Conservation (phyloP, 1,140 invertebrate species). For the Formica exsecta region DNA sequence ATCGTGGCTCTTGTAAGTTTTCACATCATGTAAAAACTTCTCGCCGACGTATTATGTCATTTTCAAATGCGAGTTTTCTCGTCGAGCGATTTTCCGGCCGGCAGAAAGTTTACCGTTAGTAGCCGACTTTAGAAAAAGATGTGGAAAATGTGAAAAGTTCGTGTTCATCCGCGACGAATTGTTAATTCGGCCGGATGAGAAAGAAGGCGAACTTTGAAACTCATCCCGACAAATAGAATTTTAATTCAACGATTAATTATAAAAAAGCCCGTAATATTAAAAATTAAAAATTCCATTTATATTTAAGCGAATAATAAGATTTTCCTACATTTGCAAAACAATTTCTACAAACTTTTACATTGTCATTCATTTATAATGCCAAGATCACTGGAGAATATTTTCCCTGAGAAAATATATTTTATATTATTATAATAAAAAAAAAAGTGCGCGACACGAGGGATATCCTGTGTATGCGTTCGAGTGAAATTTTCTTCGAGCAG, state of each 20-base stretch:
- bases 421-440: not conserved
- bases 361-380: not conserved
- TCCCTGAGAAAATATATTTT: not conserved
- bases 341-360: not conserved
- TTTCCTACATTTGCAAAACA: not conserved
- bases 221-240: conserved; percentile 3
- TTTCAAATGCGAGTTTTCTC: conserved; percentile 27
- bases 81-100: not conserved
- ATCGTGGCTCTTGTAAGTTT: not conserved
- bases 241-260: conserved; percentile 5
- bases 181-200: conserved; percentile 20
- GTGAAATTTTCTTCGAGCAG: conserved; percentile 4
- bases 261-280: not conserved
- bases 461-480: too few relatives aligned
- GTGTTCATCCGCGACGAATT: conserved; percentile 2
- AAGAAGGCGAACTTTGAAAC: conserved; percentile 15
- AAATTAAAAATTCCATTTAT: conserved; percentile 31
- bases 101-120: not conserved
- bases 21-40: conserved; percentile 24
- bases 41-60: conserved; percentile 34
- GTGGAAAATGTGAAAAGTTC: conserved; percentile 36
- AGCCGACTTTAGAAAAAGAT: not conserved
- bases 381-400: not conserved
- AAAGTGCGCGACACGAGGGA: not conserved
- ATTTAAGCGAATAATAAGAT: not conserved